These are phyloP conservation scores for Eupithecia inturbata DNA, from an alignment of 2,888 invertebrate genomes.

Conservation along the genomic window DNA sequence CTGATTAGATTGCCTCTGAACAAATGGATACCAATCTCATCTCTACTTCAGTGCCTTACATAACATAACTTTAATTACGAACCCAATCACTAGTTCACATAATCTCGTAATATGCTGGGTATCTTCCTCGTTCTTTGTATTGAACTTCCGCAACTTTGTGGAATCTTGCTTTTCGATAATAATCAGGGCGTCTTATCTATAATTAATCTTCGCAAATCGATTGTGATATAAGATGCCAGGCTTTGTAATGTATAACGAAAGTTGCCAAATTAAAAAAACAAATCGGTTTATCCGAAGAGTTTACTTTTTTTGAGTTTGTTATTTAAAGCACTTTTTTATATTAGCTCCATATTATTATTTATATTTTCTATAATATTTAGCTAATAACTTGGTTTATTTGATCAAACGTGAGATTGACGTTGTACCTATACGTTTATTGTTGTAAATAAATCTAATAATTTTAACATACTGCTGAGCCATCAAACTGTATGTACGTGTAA, in stretches of 20 bases:
- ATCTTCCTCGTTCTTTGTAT: conserved; percentile 68
- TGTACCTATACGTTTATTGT: too few species aligned
- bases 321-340: not conserved
- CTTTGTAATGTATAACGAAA: not conserved
- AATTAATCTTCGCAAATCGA: not conserved
- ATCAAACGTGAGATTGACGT: too few species aligned
- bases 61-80: conserved; percentile 5
- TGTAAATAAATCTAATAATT: too few species aligned
- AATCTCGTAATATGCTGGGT: conserved; percentile 57
- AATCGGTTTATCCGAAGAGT: too few species aligned
- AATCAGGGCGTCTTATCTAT: conserved; percentile 20
- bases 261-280: not conserved
- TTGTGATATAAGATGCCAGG: not conserved
- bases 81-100: conserved; percentile 73
- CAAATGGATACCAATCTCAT: conserved; percentile 2
- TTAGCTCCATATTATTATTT: too few species aligned
- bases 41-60: not conserved
- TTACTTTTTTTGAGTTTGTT: not conserved
- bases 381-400: too few species aligned
- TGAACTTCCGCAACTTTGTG: conserved; percentile 60
- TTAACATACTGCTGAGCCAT: too few species aligned
- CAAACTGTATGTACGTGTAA: too few species aligned
- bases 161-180: conserved; percentile 39
- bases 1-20: not conserved
- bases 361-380: too few species aligned